These are phyloP conservation scores for Hedychridium roseum DNA, from an alignment of 2,888 invertebrate species.

Conservation along the genomic window DNA sequence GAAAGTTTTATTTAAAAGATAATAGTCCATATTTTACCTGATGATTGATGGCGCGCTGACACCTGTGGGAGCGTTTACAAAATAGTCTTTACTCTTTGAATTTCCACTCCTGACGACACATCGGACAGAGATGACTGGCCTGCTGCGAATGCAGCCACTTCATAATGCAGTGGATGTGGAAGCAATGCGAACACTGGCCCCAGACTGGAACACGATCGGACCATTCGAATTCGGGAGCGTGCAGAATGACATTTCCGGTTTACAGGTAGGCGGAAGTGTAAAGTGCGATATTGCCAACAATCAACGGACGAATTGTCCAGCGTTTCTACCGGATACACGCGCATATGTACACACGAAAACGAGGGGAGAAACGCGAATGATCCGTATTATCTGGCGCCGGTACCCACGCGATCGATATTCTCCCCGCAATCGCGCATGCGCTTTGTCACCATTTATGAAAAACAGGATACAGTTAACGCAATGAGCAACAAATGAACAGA, in stretches of 20 bases:
- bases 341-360: conserved; percentile 18
- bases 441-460: no score
- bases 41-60: conserved; percentile 48
- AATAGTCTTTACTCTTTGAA: conserved; percentile 75
- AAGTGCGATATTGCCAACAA: no score
- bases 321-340: conserved; percentile 24
- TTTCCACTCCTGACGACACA: conserved; percentile 99
- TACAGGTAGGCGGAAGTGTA: no score
- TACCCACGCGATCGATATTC: conserved; percentile 45
- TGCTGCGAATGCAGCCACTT: conserved; percentile 98
- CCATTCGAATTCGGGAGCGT: not conserved
- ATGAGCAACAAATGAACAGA: no score
- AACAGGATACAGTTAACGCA: no score
- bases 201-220: conserved; percentile 72
- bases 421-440: conserved; percentile 36
- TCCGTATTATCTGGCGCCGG: conserved; percentile 25
- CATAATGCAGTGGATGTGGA: conserved; percentile 99
- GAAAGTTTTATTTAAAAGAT: no score
- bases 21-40: conserved; percentile 46
- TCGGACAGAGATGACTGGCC: conserved; percentile 86
- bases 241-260: not conserved
- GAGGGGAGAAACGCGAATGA: conserved; percentile 18
- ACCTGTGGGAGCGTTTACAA: conserved; percentile 45
- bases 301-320: conserved; percentile 8
- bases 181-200: conserved; percentile 99